Evolutionary conservation across 2,113 vertebrate genomes (phyloP).

Genomic region (Panthera tigris): DNA sequence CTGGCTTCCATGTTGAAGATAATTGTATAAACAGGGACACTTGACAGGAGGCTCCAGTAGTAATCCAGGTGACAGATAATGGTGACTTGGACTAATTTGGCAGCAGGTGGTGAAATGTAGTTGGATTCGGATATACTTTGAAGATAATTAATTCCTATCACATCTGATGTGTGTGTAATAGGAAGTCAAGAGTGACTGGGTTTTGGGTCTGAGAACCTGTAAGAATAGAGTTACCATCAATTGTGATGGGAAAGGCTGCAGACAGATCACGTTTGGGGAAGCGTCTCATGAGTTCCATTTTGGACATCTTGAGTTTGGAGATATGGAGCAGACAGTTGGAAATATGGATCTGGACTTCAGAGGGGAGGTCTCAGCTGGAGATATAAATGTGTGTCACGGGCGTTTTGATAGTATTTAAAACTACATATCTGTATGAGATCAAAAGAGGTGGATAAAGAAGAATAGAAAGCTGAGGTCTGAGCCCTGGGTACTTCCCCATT

Average conservation of each 20-base stretch:
- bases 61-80: not conserved
- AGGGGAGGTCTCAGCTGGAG: not conserved
- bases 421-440: not conserved
- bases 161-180: not conserved
- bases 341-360: not conserved
- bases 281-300: not conserved
- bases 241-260: not conserved
- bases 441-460: not conserved
- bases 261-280: not conserved
- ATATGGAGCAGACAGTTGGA: not conserved
- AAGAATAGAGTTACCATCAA: not conserved
- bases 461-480: not conserved
- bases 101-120: not conserved
- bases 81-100: not conserved
- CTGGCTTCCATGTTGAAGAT: not conserved
- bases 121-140: not conserved
- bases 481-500: not conserved
- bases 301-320: constrained; percentile 9
- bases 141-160: constrained; percentile 3
- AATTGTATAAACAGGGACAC: not conserved
- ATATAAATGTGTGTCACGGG: not conserved
- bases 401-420: not conserved
- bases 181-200: not conserved
- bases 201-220: not conserved
- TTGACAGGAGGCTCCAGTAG: not conserved